These are phyloP conservation scores for Drosophila auraria DNA, from an alignment of 1,140 invertebrate genomes.

Conservation along the genomic window DNA sequence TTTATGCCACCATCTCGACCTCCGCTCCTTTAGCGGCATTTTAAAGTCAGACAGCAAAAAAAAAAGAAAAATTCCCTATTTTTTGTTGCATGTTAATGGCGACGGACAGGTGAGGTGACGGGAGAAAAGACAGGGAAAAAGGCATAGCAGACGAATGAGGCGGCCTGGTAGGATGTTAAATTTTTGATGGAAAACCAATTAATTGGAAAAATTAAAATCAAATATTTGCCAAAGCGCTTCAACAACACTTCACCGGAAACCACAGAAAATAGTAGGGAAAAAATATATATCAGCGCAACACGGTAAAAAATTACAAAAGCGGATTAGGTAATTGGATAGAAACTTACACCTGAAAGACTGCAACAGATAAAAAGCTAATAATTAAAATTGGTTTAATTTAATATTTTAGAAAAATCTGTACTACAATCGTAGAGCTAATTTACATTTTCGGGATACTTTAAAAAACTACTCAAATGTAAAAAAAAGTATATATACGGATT, in stretches of 20 bases:
- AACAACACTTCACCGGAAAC: conserved; percentile 63
- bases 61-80: conserved; percentile 11
- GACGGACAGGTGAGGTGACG: conserved; percentile 16
- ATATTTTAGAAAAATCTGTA: too few relatives aligned
- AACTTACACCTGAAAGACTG: not conserved
- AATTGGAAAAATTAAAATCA: conserved; percentile 83
- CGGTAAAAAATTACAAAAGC: not conserved
- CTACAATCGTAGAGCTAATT: too few relatives aligned
- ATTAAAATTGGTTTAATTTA: not conserved
- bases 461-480: too few relatives aligned
- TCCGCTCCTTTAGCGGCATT: conserved; percentile 17
- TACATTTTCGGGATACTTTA: too few relatives aligned
- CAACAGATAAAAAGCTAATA: not conserved
- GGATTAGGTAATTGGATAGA: not conserved
- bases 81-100: conserved; percentile 38
- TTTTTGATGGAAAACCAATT: conserved; percentile 81
- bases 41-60: conserved; percentile 39
- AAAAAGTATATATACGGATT: too few relatives aligned
- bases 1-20: conserved; percentile 35
- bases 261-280: conserved; percentile 21
- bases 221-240: conserved; percentile 81
- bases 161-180: conserved; percentile 49
- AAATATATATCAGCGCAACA: conserved; percentile 4
- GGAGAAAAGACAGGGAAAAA: not conserved
- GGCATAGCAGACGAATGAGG: conserved; percentile 6